Evolutionary conservation across 1,140 invertebrate species (phyloP), one percentile per base, ranked within the genome.

Genomic region (Scaptomyza graminum): DNA sequence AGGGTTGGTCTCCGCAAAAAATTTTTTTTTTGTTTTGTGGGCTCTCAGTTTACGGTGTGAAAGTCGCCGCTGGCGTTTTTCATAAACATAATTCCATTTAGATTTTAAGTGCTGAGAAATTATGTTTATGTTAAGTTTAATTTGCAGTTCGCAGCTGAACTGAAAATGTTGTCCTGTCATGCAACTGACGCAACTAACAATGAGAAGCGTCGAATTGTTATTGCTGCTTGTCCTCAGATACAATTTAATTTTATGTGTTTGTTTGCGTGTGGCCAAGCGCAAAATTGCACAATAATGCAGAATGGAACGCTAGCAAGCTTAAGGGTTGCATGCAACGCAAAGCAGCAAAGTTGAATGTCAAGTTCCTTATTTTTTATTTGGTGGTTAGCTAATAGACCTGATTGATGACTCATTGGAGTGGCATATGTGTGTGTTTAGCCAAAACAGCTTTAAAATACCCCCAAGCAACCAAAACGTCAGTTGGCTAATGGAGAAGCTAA

Each of bases 121-220:
- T 85, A 85, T 87, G 75, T 88, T 85, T 85, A 85, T 87, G 75
- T 88, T 87, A 72, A 78, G 82, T 85, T 87, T 71, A 81, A 87
- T 85, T 87, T 87, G 78, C 74, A 87, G 82, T 81, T 74, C 60
- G 83, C 78, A 84, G 79, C 74, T 70, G 79, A 83, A 61, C 62
- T 60, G 64, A 37, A 15, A 82, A 83, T 79, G 75, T 67, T 55
- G 51, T 64, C 31, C 57, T 67, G 75, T 67, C 79, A 82, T 75
- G 79, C 75, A 65, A 82, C 67, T 25, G 9, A 28, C 31, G 13
- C 13, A 49, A 49, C 43, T 51, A 46, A 61, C 69, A 61, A 67
- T 57, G 25, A 46, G 50, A 49, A 61, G 57, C 64, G 44, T 73
- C 46, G 25, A 68, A 72, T 73, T 68, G 65, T 73, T 73, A 68